Conservation (phyloP, 2,113 vertebrate species). For the Chloebia gouldiae region DNA sequence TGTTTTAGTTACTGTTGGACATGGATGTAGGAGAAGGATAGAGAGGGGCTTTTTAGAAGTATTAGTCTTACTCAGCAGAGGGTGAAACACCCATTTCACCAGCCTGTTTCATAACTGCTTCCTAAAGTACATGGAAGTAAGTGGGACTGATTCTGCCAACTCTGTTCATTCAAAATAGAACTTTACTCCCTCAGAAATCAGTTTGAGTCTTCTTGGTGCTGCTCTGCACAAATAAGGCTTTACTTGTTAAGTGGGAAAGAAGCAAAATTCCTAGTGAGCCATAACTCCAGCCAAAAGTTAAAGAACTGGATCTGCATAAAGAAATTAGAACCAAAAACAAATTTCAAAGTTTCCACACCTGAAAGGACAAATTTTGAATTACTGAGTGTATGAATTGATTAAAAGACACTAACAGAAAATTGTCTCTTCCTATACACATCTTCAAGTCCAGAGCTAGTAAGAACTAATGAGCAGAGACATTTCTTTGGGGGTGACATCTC, state of each 20-base stretch:
- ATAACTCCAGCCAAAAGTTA: background rate
- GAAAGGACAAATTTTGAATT: background rate
- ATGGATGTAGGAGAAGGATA: background rate
- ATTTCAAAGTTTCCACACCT: background rate
- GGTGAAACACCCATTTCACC: background rate
- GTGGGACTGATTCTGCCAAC: background rate
- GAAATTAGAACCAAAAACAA: background rate
- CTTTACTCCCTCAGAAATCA: background rate
- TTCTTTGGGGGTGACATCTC: background rate
- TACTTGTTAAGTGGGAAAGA: background rate
- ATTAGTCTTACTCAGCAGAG: background rate
- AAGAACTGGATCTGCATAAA: background rate
- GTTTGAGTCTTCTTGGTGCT: background rate
- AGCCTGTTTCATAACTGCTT: background rate
- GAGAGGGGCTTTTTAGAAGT: background rate
- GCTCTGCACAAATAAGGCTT: background rate
- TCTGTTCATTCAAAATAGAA: background rate
- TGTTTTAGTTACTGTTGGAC: background rate
- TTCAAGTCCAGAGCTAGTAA: background rate
- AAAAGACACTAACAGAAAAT: background rate
- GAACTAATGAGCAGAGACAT: background rate
- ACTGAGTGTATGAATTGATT: background rate
- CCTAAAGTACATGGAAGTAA: background rate
- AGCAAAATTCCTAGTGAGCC: background rate
- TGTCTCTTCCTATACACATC: background rate